Evolutionary conservation across 2,113 vertebrate species (phyloP).

Genomic region (Rhinolophus sinicus): DNA sequence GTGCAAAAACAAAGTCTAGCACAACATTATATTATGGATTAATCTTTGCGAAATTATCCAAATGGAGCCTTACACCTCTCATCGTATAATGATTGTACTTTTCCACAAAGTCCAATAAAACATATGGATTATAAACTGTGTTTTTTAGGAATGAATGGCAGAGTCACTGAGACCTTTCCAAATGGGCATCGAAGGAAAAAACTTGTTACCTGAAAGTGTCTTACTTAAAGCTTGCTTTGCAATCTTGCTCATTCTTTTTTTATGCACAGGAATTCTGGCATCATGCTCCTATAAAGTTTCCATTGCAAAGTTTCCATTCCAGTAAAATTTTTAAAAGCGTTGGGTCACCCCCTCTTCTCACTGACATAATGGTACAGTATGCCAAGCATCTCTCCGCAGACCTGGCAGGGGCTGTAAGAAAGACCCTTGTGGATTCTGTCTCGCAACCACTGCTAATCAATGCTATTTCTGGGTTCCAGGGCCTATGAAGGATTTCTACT

Average conservation of each 20-base stretch:
- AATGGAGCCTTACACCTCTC: background rate
- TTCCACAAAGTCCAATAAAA: background rate
- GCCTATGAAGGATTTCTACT: background rate
- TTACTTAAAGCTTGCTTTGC: background rate
- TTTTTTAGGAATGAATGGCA: background rate
- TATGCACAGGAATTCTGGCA: background rate
- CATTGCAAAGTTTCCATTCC: background rate
- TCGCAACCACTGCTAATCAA: background rate
- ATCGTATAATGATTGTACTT: background rate
- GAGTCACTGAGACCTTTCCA: background rate
- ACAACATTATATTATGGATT: background rate
- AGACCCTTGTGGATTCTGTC: background rate
- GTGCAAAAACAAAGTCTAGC: background rate
- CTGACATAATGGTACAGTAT: background rate
- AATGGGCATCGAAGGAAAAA: background rate
- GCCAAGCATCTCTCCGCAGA: background rate
- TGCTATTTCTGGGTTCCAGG: background rate
- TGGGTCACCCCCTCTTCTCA: accelerated
- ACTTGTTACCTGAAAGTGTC: background rate
- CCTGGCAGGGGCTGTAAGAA: background rate
- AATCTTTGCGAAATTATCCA: background rate
- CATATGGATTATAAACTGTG: background rate
- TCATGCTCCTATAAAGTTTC: background rate
- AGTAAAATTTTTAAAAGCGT: background rate
- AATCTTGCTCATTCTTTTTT: background rate